Conservation (phyloP, 2,113 vertebrate species). For the Mesocricetus auratus region DNA sequence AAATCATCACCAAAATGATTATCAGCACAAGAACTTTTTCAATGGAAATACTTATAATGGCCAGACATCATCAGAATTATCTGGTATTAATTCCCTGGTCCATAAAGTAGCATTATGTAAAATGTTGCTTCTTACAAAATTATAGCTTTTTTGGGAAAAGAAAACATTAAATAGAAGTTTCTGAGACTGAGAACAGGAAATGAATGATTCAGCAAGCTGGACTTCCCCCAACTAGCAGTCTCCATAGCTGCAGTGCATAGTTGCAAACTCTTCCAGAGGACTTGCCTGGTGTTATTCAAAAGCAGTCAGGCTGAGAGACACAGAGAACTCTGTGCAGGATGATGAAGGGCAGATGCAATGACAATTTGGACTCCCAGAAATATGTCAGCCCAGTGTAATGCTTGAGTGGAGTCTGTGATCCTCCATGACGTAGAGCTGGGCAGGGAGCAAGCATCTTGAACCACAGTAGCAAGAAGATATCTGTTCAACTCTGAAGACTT, state of each 20-base stretch:
- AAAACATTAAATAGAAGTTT: conserved; percentile 72
- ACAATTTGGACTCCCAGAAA: neutral
- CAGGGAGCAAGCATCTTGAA: neutral
- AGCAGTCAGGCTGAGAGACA: conserved; percentile 13
- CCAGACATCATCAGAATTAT: conserved; percentile 7
- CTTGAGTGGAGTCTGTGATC: neutral
- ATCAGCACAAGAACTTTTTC: neutral
- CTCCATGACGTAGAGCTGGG: neutral
- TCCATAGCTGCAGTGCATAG: conserved; percentile 72
- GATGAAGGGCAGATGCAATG: conserved; percentile 8
- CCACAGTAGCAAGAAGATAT: neutral
- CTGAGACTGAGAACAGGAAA: conserved; percentile 78
- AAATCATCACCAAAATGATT: neutral
- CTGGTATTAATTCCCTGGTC: neutral
- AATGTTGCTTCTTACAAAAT: conserved; percentile 28
- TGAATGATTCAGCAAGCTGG: conserved; percentile 72
- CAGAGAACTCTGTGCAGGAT: neutral
- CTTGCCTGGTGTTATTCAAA: conserved; percentile 57
- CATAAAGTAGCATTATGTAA: conserved; percentile 51
- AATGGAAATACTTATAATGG: neutral
- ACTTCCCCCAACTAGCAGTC: conserved; percentile 72
- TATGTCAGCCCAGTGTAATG: neutral
- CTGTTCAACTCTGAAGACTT: neutral
- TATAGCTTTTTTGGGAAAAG: neutral
- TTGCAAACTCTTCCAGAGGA: conserved; percentile 60